phyloP scores from a whole-genome alignment of 2,113 vertebrate species.

The Diphyllodes magnificus region DNA sequence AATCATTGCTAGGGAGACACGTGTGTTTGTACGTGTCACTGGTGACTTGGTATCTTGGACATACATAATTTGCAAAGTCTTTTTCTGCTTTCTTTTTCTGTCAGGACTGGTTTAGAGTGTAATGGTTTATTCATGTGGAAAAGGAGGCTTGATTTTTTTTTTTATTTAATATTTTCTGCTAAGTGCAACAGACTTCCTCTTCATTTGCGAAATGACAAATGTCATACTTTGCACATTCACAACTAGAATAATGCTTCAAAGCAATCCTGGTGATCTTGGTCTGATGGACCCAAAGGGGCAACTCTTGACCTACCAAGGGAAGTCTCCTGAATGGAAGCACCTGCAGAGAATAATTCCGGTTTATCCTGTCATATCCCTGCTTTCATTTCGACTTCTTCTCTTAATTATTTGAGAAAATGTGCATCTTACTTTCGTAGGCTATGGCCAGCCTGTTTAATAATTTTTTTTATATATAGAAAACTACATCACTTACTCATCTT shows the following conservation, averaged over 20 bases:
- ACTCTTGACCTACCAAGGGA: background rate
- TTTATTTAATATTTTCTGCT: background rate
- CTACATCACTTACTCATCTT: slow-evolving; percentile 23
- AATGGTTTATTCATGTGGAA: background rate
- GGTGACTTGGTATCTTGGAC: background rate
- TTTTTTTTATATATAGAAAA: slow-evolving; percentile 23
- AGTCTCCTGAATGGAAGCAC: background rate
- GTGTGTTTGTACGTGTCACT: background rate
- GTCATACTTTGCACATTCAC: background rate
- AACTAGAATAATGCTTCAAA: background rate
- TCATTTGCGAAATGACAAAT: background rate
- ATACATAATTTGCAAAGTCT: background rate
- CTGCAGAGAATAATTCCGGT: background rate
- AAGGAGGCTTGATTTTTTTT: background rate
- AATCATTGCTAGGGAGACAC: background rate
- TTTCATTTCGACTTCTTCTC: background rate
- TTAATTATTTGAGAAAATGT: slow-evolving; percentile 18
- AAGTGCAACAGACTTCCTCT: background rate
- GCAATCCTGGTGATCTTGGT: background rate
- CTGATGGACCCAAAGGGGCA: background rate
- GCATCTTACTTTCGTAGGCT: background rate
- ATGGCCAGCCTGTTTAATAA: background rate
- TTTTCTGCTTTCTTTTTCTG: background rate
- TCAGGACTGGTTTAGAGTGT: background rate
- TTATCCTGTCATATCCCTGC: background rate